Base-by-base conservation (phyloP, 2,888 invertebrate species). In the Brachylomia viminalis region DNA sequence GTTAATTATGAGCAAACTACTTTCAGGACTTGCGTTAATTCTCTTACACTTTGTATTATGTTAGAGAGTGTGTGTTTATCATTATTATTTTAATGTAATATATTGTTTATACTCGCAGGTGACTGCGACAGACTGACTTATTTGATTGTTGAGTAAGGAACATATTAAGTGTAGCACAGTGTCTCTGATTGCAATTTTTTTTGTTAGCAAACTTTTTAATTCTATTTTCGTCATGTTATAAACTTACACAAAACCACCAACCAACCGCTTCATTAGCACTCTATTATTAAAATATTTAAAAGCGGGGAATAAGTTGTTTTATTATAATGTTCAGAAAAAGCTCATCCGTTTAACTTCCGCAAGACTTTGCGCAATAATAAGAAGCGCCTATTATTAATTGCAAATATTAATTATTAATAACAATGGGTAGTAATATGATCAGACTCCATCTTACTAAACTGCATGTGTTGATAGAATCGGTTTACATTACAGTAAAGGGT, bases 401-500 rank as follows among this genome's bases (percentile, higher is more conserved):
- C 2, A 49, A 49, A 66, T 47, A 65, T 30, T 10, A 1, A 64
- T 38, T 7, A 62, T 58, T 33, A 45, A 30, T 30, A 27, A n/a
- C 8, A 38, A 17, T 64, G 38, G 59, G 49, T 54, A 42, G 65
- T 58, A 80, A 80, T 30, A 61, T 56, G 33, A 70, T 56, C 61
- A 27, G 30, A 6, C 15, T n/a, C 23, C 20, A 49, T 52, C 23
- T 71, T 80, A 30, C 33, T 69, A 58, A 73, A 54, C 61, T 47
- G 20, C 1, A 58, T 17, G 15, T 68, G 23, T 56, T 17, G 5
- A 65, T 65, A 61, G 52, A 79, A 82, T 82, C 80, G 71, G 87
- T 82, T 82, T 78, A 52, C 27, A 27, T 65, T 69, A 23, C 65
- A 85, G 69, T 75, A 79, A 67, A 85, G 86, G 81, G 86, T 73